Evolutionary conservation across 53 echinoderm and acorn worm genomes (phyloP).

Genomic region (Zoroaster sp.): DNA sequence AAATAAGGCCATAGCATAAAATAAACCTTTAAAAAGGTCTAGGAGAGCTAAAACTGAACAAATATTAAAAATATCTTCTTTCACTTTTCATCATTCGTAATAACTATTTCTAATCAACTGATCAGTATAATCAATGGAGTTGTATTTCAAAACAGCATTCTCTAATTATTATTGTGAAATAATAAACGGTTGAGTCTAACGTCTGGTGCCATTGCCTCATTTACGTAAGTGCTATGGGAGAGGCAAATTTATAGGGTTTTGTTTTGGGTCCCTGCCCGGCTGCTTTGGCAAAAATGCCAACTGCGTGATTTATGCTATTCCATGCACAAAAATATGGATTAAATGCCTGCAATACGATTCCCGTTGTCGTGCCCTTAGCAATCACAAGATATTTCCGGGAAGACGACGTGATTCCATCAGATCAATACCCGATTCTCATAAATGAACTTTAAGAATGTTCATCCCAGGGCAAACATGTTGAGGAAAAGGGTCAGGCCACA

Average conservation of each 20-base stretch:
- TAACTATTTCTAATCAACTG: conserved; percentile 3
- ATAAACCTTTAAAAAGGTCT: too few species aligned
- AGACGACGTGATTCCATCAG: neutral
- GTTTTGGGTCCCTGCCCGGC: neutral
- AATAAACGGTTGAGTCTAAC: neutral
- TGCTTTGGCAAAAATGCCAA: neutral
- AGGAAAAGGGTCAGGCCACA: too few species aligned
- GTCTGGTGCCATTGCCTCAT: neutral
- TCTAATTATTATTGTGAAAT: neutral
- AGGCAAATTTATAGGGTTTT: neutral
- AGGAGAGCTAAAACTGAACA: too few species aligned
- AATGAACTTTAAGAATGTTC: neutral
- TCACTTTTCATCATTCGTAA: conserved; percentile 13
- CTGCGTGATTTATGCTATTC: conserved; percentile 11
- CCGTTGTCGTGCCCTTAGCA: conserved; percentile 11
- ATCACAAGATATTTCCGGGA: conserved; percentile 40
- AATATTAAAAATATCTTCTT: neutral
- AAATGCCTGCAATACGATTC: conserved; percentile 33
- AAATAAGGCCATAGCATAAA: too few species aligned
- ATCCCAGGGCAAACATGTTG: too few species aligned
- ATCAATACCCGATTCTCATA: conserved; percentile 7
- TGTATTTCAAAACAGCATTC: neutral
- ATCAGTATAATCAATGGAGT: neutral
- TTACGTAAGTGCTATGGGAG: neutral
- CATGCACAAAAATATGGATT: conserved; percentile 49